A percentile compares a stretch with the other conserved stretches of the same genome.
Conservation (phyloP, 92 coral and sea anemone species). For the Nematostella vectensis region DNA sequence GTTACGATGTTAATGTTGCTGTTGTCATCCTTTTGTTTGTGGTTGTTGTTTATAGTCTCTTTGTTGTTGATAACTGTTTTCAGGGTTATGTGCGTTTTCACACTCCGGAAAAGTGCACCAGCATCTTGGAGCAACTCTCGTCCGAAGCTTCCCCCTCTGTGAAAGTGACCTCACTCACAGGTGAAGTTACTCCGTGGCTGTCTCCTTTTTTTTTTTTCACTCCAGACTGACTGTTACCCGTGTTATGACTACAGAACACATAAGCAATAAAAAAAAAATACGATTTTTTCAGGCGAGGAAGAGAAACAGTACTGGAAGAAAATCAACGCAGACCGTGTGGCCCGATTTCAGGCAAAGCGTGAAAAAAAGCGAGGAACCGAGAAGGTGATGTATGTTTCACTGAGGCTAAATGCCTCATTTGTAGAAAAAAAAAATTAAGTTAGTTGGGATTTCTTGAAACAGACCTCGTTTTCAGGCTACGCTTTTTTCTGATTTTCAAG, state of each 20-base stretch:
- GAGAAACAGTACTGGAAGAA: conserved; percentile 85
- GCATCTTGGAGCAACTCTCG: conserved; percentile 47
- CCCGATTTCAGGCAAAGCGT: conserved; percentile 65
- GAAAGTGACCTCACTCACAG: conserved; percentile 30
- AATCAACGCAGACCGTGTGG: conserved; percentile 77
- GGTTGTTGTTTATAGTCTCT: too few relatives aligned
- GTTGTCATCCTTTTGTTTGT: too few relatives aligned
- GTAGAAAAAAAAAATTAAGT: too few relatives aligned
- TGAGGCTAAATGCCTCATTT: neutral
- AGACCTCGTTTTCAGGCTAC: too few relatives aligned
- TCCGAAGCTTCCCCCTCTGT: conserved; percentile 13
- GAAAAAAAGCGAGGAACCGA: conserved; percentile 82
- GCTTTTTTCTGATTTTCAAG: too few relatives aligned
- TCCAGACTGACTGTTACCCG: too few relatives aligned
- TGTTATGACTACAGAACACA: too few relatives aligned
- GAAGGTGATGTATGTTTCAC: conserved; percentile 43
- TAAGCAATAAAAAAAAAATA: too few relatives aligned
- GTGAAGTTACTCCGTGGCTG: too few relatives aligned
- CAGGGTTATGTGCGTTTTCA: conserved; percentile 91
- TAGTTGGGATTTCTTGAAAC: too few relatives aligned
- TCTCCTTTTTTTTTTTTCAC: too few relatives aligned
- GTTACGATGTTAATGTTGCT: too few relatives aligned
- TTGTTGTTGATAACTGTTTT: neutral
- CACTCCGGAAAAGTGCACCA: conserved; percentile 58
- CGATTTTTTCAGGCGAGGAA: conserved; percentile 44